Evolutionary conservation across 2,888 invertebrate genomes (phyloP).

Genomic region (Dyspetes luteomarginatus): DNA sequence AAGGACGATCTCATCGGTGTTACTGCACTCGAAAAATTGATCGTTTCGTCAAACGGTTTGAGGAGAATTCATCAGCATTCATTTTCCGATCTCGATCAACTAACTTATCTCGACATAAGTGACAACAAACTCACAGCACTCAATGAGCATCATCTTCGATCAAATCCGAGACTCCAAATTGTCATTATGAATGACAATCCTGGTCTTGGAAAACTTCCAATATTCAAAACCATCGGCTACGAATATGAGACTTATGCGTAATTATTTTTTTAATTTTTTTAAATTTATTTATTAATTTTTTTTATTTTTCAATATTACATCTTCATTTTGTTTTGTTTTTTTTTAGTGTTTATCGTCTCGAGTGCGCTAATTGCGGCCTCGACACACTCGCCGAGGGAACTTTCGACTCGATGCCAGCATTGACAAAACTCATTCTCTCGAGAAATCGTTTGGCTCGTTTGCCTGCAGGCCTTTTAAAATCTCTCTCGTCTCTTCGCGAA

Average conservation of each 20-base stretch:
- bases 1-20: constrained; percentile 88
- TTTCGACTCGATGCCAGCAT: constrained; percentile 89
- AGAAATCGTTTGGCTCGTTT: constrained; percentile 84
- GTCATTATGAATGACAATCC: constrained; percentile 90
- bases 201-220: constrained; percentile 87
- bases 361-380: constrained; percentile 90
- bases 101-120: constrained; percentile 90
- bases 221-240: constrained; percentile 86
- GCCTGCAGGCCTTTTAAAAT: constrained; percentile 78
- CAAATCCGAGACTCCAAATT: constrained; percentile 88
- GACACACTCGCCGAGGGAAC: constrained; percentile 87
- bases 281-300: neutral
- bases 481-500: constrained; percentile 86
- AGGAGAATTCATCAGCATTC: constrained; percentile 88
- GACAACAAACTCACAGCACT: constrained; percentile 89
- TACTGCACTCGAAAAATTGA: constrained; percentile 87
- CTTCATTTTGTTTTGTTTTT: constrained; percentile 70
- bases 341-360: constrained; percentile 88
- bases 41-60: constrained; percentile 89
- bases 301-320: constrained; percentile 11
- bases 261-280: constrained; percentile 1
- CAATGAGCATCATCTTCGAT: constrained; percentile 88
- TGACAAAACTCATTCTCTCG: constrained; percentile 88
- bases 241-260: constrained; percentile 78
- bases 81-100: constrained; percentile 87